Base-by-base conservation (phyloP, 2,113 vertebrate species). In the Tretioscincus oriximinensis region DNA sequence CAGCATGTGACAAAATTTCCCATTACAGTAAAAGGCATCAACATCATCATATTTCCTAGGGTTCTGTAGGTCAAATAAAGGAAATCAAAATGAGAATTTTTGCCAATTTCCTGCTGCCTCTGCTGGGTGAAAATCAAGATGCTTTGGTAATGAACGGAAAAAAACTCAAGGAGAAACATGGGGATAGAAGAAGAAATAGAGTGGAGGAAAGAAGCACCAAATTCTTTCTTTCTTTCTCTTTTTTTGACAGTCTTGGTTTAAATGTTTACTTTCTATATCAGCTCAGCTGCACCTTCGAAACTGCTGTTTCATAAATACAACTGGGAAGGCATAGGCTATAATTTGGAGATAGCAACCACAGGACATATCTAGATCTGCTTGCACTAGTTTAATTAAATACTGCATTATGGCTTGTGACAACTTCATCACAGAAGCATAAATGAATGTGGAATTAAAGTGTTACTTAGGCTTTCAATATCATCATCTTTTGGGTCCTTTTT, bases 391-490 rank as follows among this genome's bases (percentile, higher is more conserved):
- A 95, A 95, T 95, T 94, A 95, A 95, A 92, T 95, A 90, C 91
- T 94, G 92, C 92, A 94, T 95, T 95, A 94, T 90, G 91, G 91
- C 90, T 93, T 90, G 92, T 93, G 93, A 94, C 93, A 94, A 94
- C 91, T 86, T 86, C 91, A 90, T 79, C 86, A 86, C 92, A 84
- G 74, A 26, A 68, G 91, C 64, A 76, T 77, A 92, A 94, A 93
- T 93, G 92, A 94, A 94, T 95, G 88, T n/a, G 66, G 93, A 94
- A 95, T 95, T 90, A 94, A 95, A 95, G 94, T 92, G 91, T 95
- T 94, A 94, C 89, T 94, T 94, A 93, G 93, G 90, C 94, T 93
- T 91, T 87, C 92, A 90, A 90, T 92, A 85, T 90, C 89, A 70
- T 82, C 66, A 82, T 76, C 66, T 82, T 82, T 82, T 75, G 73